Conservation (phyloP, 2,888 invertebrate genomes). For the Eupithecia dodoneata region DNA sequence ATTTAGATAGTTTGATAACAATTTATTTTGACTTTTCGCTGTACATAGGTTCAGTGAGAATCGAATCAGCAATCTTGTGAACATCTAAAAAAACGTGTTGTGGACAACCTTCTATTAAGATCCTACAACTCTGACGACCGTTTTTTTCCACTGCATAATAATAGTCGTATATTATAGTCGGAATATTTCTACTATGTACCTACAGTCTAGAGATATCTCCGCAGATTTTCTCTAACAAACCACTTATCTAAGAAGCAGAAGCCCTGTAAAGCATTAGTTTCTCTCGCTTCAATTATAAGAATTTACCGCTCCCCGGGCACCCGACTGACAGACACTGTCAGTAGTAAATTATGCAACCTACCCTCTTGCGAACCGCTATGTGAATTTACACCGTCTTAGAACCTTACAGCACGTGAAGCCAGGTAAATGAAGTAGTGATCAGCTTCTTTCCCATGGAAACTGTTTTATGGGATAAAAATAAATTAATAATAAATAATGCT, state of each 20-base stretch:
- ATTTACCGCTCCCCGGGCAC: constrained; percentile 62
- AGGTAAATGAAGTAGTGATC: too few species aligned
- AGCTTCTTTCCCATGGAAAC: too few species aligned
- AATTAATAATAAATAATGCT: too few species aligned
- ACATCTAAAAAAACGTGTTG: too few species aligned
- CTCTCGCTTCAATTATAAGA: constrained; percentile 65
- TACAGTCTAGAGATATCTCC: not conserved
- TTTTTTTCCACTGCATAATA: too few species aligned
- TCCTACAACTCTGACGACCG: too few species aligned
- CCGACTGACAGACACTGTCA: constrained; percentile 48
- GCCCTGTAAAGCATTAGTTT: constrained; percentile 40
- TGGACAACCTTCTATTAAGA: too few species aligned
- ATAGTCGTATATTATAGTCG: not conserved
- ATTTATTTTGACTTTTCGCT: too few species aligned
- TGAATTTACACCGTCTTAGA: constrained; percentile 22
- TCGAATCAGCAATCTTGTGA: too few species aligned
- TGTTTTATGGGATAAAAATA: too few species aligned
- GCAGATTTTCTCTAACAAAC: not conserved
- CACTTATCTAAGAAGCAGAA: constrained; percentile 2
- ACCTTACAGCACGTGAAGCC: not conserved
- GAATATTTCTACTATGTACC: not conserved
- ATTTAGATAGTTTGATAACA: too few species aligned
- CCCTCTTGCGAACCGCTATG: constrained; percentile 26
- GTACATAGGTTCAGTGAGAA: too few species aligned
- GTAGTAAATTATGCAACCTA: constrained; percentile 58